phyloP scores from a whole-genome alignment of 2,113 vertebrate species.

The Vireo altiloquus region DNA sequence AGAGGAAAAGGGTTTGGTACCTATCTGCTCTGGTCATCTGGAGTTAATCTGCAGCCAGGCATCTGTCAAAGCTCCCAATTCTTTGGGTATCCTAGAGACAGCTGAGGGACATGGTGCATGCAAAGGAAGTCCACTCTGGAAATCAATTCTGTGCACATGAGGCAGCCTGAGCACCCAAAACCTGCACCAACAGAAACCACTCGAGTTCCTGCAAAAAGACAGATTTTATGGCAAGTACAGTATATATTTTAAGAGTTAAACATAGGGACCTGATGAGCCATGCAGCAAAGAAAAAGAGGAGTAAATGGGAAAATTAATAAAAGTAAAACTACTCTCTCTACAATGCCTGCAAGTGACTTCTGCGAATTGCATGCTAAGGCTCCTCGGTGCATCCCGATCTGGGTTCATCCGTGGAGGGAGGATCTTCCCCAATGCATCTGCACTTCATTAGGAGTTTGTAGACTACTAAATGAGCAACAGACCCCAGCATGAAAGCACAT shows the following conservation, averaged over 20 bases:
- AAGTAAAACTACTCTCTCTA: not conserved
- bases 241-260: not conserved
- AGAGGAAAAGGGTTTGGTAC: not conserved
- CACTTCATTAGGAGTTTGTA: constrained; percentile 37
- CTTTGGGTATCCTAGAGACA: not conserved
- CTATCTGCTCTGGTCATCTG: not conserved
- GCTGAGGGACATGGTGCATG: not conserved
- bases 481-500: constrained; percentile 27
- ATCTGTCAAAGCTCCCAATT: not conserved
- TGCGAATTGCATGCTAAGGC: rapidly evolving
- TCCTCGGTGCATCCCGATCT: rapidly evolving
- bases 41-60: not conserved
- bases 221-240: not conserved
- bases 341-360: not conserved
- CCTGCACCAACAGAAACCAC: not conserved
- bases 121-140: not conserved
- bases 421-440: constrained; percentile 23
- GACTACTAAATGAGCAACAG: constrained; percentile 62
- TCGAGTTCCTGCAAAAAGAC: not conserved
- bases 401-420: not conserved
- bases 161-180: not conserved
- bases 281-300: not conserved
- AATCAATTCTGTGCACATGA: not conserved
- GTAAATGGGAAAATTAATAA: not conserved
- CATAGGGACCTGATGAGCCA: not conserved